Conservation (phyloP, 2,797 vertebrate genomes). For the Myripristis murdjan region DNA sequence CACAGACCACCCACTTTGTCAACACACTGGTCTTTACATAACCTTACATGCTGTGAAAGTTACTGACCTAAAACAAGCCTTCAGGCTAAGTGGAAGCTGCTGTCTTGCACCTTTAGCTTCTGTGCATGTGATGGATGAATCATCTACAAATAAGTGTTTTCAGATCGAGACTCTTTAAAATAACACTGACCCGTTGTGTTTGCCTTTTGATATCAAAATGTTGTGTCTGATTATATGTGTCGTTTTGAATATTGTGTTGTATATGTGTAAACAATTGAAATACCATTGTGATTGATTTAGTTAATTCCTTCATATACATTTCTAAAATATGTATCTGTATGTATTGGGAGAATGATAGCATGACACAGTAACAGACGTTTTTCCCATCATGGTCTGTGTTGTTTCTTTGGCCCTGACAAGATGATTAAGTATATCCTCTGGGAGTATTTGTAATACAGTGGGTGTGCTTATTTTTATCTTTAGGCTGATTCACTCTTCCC, state of each 20-base stretch:
- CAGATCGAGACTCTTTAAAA: background rate
- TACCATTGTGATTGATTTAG: background rate
- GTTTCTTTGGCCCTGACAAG: too few species aligned
- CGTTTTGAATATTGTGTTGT: too few species aligned
- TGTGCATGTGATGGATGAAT: slow-evolving; percentile 38
- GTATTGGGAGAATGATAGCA: too few species aligned
- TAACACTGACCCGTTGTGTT: background rate
- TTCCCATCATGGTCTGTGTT: too few species aligned
- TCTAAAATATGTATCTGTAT: too few species aligned
- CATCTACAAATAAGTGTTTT: slow-evolving; percentile 1
- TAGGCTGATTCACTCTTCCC: slow-evolving; percentile 7
- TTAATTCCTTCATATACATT: too few species aligned
- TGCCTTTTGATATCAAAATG: background rate
- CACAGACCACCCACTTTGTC: slow-evolving; percentile 2
- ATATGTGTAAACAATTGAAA: background rate
- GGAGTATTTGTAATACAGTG: background rate
- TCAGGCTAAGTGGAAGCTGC: slow-evolving; percentile 26
- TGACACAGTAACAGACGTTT: too few species aligned
- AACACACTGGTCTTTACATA: slow-evolving; percentile 44
- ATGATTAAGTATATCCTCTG: background rate
- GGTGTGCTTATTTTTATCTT: background rate
- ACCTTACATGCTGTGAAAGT: slow-evolving; percentile 42
- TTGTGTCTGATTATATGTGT: background rate
- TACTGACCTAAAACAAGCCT: slow-evolving; percentile 60
- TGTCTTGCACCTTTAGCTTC: slow-evolving; percentile 3